Conservation (phyloP, 1,140 invertebrate species). For the Sweltsa coloradensis region DNA sequence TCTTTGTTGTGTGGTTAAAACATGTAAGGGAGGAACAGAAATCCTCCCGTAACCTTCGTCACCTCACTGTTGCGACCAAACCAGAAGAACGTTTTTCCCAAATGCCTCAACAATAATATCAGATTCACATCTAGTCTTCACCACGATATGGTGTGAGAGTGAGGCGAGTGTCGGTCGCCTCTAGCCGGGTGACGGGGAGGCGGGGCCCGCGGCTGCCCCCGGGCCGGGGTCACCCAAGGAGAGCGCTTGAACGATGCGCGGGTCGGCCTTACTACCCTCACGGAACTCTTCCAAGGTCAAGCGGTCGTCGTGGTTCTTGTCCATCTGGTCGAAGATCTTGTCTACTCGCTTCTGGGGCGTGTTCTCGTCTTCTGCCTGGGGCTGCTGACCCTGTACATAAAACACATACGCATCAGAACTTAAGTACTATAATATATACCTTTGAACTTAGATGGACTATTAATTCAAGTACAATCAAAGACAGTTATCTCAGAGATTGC, state of each 20-base stretch:
- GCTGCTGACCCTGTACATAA: conserved; percentile 65
- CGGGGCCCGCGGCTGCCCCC: not conserved
- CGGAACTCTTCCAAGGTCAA: conserved; percentile 96
- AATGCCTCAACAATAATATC: too few relatives aligned
- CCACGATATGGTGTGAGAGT: not conserved
- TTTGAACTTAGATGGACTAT: too few relatives aligned
- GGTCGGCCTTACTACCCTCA: conserved; percentile 96
- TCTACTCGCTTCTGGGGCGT: conserved; percentile 92
- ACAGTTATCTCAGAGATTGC: too few relatives aligned
- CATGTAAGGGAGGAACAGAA: not conserved
- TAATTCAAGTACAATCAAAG: too few relatives aligned
- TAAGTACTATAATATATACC: conserved; percentile 1
- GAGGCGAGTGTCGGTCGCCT: not conserved
- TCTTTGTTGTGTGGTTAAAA: not conserved
- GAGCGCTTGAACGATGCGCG: conserved; percentile 93
- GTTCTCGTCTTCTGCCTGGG: conserved; percentile 84
- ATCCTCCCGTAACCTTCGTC: not conserved
- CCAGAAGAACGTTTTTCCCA: too few relatives aligned
- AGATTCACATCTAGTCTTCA: not conserved
- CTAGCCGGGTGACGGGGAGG: conserved; percentile 1
- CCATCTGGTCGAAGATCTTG: conserved; percentile 97
- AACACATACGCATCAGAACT: not conserved
- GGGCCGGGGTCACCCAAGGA: conserved; percentile 54
- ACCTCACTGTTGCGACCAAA: not conserved
- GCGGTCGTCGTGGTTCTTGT: conserved; percentile 96